phyloP scores from a whole-genome alignment of 2,797 vertebrate genomes.

The Avahi laniger region DNA sequence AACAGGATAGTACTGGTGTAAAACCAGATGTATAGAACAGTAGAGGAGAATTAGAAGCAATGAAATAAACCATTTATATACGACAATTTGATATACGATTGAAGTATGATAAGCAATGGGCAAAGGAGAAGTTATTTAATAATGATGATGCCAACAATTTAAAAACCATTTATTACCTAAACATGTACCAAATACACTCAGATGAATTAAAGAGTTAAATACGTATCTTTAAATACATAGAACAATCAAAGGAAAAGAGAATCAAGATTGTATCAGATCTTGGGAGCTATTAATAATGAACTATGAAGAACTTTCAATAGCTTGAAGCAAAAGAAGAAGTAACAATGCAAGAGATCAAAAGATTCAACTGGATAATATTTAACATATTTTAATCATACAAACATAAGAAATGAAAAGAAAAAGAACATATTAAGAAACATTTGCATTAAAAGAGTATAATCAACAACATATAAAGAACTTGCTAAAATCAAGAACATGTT shows the following conservation, averaged over 20 bases:
- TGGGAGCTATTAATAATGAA: constrained; percentile 31
- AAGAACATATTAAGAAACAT: background rate
- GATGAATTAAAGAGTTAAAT: constrained; percentile 14
- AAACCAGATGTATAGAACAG: background rate
- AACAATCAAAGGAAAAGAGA: constrained; percentile 3
- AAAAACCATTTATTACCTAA: background rate
- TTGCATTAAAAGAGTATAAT: background rate
- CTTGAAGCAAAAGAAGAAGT: constrained; percentile 20
- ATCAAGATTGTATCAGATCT: background rate
- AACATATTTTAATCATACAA: constrained; percentile 12
- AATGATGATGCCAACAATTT: background rate
- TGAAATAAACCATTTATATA: background rate
- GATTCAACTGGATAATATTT: constrained; percentile 22
- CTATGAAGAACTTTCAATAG: background rate
- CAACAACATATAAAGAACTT: background rate
- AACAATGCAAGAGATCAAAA: constrained; percentile 21
- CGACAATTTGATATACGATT: background rate
- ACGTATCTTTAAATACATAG: background rate
- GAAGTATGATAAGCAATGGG: background rate
- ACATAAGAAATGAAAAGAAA: background rate
- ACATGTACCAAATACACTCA: background rate
- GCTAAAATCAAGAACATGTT: constrained; percentile 6
- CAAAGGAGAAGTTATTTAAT: background rate
- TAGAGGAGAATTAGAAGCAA: background rate
- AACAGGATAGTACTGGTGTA: background rate